These are phyloP conservation scores for Hemiprocne comata DNA, from an alignment of 2,113 vertebrate genomes.

Conservation along the genomic window DNA sequence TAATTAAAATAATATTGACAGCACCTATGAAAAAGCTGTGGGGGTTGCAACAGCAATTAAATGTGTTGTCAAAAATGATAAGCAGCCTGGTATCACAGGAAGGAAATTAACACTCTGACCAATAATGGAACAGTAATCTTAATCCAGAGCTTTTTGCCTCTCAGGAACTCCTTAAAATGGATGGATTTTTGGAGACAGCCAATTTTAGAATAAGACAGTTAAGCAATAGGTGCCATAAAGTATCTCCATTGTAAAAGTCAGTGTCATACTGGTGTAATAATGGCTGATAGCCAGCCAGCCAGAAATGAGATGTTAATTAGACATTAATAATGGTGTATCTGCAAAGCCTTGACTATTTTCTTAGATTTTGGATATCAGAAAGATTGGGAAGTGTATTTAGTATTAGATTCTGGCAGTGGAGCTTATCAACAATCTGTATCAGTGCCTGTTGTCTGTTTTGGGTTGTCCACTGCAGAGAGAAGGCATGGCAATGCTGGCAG, in stretches of 20 bases:
- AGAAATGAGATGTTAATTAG: conserved; percentile 7
- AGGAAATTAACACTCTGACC: conserved; percentile 41
- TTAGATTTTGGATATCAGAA: neutral
- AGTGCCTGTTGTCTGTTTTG: neutral
- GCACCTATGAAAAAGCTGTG: conserved; percentile 23
- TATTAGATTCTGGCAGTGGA: neutral
- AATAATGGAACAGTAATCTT: conserved; percentile 45
- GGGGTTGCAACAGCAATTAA: conserved; percentile 44
- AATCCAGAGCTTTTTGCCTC: conserved; percentile 21
- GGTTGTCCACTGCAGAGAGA: neutral
- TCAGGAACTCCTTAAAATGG: conserved; percentile 8
- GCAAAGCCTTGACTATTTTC: neutral
- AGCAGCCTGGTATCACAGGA: conserved; percentile 26
- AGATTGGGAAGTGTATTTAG: neutral
- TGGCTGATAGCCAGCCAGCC: neutral
- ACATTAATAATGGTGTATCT: neutral
- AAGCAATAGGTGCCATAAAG: conserved; percentile 37
- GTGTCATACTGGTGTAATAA: neutral
- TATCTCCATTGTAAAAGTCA: neutral
- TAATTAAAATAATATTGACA: conserved; percentile 55
- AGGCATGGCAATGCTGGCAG: neutral
- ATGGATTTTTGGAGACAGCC: conserved; percentile 34
- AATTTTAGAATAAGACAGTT: conserved; percentile 9
- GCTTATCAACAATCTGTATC: neutral
- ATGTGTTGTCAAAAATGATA: conserved; percentile 53